phyloP scores from a whole-genome alignment of 2,888 invertebrate genomes.

The Hesperia comma region DNA sequence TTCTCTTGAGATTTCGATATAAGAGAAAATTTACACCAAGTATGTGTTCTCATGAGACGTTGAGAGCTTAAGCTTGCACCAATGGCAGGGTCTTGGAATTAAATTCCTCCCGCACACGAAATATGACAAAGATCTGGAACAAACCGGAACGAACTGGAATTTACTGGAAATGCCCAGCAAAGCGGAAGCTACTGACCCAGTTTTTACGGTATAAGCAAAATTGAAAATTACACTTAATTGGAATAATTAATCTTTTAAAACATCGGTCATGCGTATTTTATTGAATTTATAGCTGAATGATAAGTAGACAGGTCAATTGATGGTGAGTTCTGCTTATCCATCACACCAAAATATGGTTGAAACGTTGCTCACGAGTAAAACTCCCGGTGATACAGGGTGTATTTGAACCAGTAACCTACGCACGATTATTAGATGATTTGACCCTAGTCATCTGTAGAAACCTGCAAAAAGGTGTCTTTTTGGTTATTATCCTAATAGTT shows the following conservation, averaged over 20 bases:
- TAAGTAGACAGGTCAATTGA: too few species aligned
- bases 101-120: conserved; percentile 33
- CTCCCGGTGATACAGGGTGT: too few species aligned
- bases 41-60: conserved; percentile 32
- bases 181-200: conserved; percentile 5
- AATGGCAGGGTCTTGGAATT: conserved; percentile 26
- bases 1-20: conserved; percentile 32
- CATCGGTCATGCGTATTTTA: too few species aligned
- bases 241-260: background rate
- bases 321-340: too few species aligned
- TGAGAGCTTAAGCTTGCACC: conserved; percentile 16
- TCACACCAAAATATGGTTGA: too few species aligned
- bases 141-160: conserved; percentile 38
- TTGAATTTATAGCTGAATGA: too few species aligned
- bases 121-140: conserved; percentile 30
- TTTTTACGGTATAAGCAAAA: conserved; percentile 3
- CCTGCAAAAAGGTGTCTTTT: too few species aligned
- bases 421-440: too few species aligned
- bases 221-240: background rate
- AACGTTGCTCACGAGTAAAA: too few species aligned
- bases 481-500: too few species aligned
- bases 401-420: too few species aligned
- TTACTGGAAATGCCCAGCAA: conserved; percentile 14
- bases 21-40: conserved; percentile 26
- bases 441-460: too few species aligned